phyloP scores from a whole-genome alignment of 2,888 invertebrate genomes.

The Mythimna albipuncta region DNA sequence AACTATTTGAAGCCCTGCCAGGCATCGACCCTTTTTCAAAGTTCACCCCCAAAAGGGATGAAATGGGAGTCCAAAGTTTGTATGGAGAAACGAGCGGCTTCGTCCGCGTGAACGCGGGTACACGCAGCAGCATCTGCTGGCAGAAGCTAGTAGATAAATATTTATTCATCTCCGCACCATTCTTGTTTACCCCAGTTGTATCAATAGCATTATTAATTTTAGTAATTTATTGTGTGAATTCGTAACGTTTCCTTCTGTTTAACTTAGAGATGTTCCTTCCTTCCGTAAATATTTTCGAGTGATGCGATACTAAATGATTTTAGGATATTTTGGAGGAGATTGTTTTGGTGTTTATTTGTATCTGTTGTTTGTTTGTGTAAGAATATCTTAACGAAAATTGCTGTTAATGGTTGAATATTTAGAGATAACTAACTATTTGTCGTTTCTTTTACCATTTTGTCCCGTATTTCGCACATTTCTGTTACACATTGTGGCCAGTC shows the following conservation, averaged over 20 bases:
- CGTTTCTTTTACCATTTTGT: not conserved
- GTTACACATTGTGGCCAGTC: no score
- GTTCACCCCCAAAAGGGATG: no score
- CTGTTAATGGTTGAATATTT: not conserved
- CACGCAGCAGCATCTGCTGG: no score
- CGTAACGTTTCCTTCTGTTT: conserved; percentile 1
- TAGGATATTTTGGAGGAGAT: not conserved
- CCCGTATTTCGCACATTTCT: not conserved
- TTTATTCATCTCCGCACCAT: conserved; percentile 14
- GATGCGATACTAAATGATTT: conserved; percentile 15
- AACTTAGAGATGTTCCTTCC: not conserved
- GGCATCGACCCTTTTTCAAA: no score
- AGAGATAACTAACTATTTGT: not conserved
- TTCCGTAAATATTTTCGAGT: conserved; percentile 14
- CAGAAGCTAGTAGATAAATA: conserved; percentile 28
- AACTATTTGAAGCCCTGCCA: no score
- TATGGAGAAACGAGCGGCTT: no score
- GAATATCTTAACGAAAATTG: no score
- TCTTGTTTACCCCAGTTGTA: conserved; percentile 23
- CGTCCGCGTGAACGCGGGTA: no score
- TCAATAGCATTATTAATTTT: conserved; percentile 31
- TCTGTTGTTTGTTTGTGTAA: no score
- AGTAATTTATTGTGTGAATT: conserved; percentile 3
- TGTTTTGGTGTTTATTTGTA: not conserved
- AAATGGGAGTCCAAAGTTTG: no score